Evolutionary conservation across 2,888 invertebrate genomes (phyloP).

Genomic region (Luperina testacea): DNA sequence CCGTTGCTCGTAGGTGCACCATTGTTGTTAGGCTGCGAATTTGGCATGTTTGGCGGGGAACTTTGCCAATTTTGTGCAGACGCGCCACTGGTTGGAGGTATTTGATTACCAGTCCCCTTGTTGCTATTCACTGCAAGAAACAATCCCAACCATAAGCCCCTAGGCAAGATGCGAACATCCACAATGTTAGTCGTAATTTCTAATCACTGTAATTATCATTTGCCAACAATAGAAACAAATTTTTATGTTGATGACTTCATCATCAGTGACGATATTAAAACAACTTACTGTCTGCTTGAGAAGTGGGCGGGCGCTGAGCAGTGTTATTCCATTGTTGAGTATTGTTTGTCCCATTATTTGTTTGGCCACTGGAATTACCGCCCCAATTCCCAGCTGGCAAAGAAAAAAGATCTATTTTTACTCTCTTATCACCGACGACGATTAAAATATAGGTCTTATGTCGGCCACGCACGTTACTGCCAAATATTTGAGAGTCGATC

Average conservation of each 20-base stretch:
- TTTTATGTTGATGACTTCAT: slow-evolving; percentile 71
- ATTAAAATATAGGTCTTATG: slow-evolving; percentile 56
- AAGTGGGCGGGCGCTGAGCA: slow-evolving; percentile 88
- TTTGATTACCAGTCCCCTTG: slow-evolving; percentile 85
- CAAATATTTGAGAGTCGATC: slow-evolving; percentile 52
- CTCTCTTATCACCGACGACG: slow-evolving; percentile 58
- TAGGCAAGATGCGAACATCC: slow-evolving; percentile 43
- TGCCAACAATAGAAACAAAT: slow-evolving; percentile 65
- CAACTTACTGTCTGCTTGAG: slow-evolving; percentile 88
- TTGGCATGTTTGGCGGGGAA: slow-evolving; percentile 86
- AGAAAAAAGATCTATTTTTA: slow-evolving; percentile 68
- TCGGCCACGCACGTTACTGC: slow-evolving; percentile 55
- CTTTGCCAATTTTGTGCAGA: slow-evolving; percentile 86
- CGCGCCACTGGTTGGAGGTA: slow-evolving; percentile 85
- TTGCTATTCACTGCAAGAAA: slow-evolving; percentile 88
- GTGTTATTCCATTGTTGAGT: slow-evolving; percentile 89
- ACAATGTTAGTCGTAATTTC: slow-evolving; percentile 57
- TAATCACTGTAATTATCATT: slow-evolving; percentile 64
- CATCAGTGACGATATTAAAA: slow-evolving; percentile 68
- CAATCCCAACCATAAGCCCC: slow-evolving; percentile 66
- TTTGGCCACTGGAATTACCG: slow-evolving; percentile 85
- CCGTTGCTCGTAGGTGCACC: slow-evolving; percentile 86
- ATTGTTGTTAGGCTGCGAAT: slow-evolving; percentile 87
- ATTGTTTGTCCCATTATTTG: slow-evolving; percentile 86
- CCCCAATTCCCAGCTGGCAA: slow-evolving; percentile 88